Percentiles rank a stretch among this genome's conserved stretches.
Conservation (phyloP, 2,797 vertebrate genomes). For the Philypnodon macrostomus region DNA sequence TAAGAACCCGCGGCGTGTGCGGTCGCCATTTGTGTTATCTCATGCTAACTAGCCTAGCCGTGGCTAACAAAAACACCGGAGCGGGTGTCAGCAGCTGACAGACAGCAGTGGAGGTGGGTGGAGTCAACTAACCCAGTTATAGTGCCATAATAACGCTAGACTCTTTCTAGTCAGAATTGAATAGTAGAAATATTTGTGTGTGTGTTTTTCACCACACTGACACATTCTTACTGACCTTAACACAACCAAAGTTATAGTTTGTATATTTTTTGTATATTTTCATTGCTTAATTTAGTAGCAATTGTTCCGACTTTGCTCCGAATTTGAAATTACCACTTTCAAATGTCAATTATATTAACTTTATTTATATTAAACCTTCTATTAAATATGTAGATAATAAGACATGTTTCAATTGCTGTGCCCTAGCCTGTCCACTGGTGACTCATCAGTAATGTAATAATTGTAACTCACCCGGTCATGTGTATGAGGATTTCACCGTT, state of each 20-base stretch:
- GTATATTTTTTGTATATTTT: too few relatives aligned
- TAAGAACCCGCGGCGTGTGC: slow-evolving; percentile 8
- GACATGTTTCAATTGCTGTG: neutral
- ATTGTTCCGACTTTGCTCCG: too few relatives aligned
- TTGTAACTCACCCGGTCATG: slow-evolving; percentile 4
- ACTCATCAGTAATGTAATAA: slow-evolving; percentile 14
- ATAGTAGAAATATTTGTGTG: too few relatives aligned
- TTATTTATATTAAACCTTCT: too few relatives aligned
- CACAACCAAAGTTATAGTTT: too few relatives aligned
- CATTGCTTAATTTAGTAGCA: too few relatives aligned
- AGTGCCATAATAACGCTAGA: neutral
- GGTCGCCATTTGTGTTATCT: slow-evolving; percentile 38
- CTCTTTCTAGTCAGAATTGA: too few relatives aligned
- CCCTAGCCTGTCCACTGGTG: slow-evolving; percentile 1
- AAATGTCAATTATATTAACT: too few relatives aligned
- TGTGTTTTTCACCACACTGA: too few relatives aligned
- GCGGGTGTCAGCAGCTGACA: slow-evolving; percentile 35
- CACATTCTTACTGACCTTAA: too few relatives aligned
- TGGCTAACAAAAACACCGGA: slow-evolving; percentile 53
- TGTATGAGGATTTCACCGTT: slow-evolving; percentile 8
- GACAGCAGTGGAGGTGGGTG: slow-evolving; percentile 63
- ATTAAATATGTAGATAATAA: neutral
- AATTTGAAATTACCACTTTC: too few relatives aligned
- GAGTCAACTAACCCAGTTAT: slow-evolving; percentile 25
- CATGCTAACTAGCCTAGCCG: slow-evolving; percentile 49